Conservation (phyloP, 2,888 invertebrate genomes). For the Cartodere bifasciata region DNA sequence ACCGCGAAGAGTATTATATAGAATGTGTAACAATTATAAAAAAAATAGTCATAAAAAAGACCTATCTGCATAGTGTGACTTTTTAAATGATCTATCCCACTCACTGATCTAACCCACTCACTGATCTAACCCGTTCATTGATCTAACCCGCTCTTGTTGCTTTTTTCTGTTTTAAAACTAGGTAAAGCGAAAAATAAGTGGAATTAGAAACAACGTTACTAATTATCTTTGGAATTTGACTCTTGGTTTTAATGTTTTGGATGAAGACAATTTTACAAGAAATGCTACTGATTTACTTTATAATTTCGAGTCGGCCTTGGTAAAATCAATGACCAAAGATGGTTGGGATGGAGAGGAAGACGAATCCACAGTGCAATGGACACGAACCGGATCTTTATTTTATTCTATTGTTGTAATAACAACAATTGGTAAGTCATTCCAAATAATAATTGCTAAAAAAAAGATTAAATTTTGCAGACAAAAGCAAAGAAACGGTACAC, state of each 20-base stretch:
- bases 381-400: constrained; percentile 78
- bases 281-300: constrained; percentile 46
- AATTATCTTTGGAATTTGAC: constrained; percentile 69
- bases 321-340: constrained; percentile 72
- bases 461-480: too few relatives aligned
- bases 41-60: too few relatives aligned
- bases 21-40: too few relatives aligned
- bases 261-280: constrained; percentile 71
- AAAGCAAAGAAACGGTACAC: too few relatives aligned
- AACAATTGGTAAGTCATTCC: constrained; percentile 69
- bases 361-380: constrained; percentile 55
- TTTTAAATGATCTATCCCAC: too few relatives aligned
- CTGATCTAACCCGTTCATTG: too few relatives aligned
- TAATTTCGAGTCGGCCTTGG: constrained; percentile 56
- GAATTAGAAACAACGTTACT: constrained; percentile 61
- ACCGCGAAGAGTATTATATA: too few relatives aligned
- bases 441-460: too few relatives aligned
- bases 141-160: not conserved
- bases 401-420: constrained; percentile 95
- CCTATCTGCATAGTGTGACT: too few relatives aligned
- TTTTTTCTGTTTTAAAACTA: constrained; percentile 23
- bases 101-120: too few relatives aligned
- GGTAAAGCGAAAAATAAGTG: constrained; percentile 65
- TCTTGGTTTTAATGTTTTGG: constrained; percentile 45
- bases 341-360: constrained; percentile 77